Conservation (phyloP, 2,888 invertebrate genomes). For the Aleiodes alternator region DNA sequence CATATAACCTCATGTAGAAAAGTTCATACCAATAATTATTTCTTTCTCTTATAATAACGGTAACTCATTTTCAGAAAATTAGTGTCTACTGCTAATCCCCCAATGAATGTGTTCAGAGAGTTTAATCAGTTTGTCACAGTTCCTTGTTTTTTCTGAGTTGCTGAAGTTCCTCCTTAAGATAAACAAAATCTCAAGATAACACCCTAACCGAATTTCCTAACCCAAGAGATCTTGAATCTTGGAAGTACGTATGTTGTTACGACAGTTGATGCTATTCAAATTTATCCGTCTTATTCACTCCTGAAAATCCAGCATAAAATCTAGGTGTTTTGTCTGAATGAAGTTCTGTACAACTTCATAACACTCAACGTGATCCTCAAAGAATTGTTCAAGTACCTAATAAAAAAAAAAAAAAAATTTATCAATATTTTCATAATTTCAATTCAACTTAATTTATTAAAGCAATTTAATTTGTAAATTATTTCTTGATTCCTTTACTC, state of each 20-base stretch:
- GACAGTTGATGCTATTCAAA: conserved; percentile 29
- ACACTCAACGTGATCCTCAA: conserved; percentile 4
- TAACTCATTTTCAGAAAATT: too few relatives aligned
- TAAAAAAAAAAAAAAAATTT: conserved; percentile 18
- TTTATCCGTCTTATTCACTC: conserved; percentile 32
- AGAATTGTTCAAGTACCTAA: not conserved
- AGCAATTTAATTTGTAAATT: too few relatives aligned
- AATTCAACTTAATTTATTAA: not conserved
- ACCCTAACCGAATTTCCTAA: not conserved
- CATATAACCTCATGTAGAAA: too few relatives aligned
- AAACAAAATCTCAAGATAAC: conserved; percentile 12
- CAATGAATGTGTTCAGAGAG: too few relatives aligned
- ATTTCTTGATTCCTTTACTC: not conserved
- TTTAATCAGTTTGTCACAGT: too few relatives aligned
- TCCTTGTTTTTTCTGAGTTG: too few relatives aligned
- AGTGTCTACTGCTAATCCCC: too few relatives aligned
- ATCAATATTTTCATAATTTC: not conserved
- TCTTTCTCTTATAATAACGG: too few relatives aligned
- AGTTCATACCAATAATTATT: too few relatives aligned
- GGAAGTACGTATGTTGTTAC: conserved; percentile 5
- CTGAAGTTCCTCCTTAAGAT: too few relatives aligned
- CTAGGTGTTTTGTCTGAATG: conserved; percentile 8
- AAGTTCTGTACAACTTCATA: conserved; percentile 27
- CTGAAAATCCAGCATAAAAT: conserved; percentile 23
- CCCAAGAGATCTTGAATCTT: conserved; percentile 13